Base-by-base conservation (phyloP, 2,888 invertebrate species). In the Xanthorhoe spadicearia region DNA sequence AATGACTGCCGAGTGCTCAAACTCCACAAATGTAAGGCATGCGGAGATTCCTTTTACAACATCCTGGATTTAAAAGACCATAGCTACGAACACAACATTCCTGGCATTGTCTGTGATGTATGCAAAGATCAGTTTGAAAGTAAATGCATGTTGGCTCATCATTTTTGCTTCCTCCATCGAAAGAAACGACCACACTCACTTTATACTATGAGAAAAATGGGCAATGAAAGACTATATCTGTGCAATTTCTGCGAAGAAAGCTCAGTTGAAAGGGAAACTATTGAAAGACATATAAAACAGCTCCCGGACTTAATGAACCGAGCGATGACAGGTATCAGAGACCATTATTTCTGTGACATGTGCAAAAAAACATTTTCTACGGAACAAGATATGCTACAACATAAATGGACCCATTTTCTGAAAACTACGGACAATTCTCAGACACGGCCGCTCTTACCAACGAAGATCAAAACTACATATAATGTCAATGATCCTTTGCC, bases 31-130 rank as follows among this genome's bases (percentile, higher is more conserved):
- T 92, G 92, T 68, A 85, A 83, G 58, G 84, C 76, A 0, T 92
- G 92, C 56, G 43, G 82, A 0, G 72, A 77, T 13, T 65, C 74
- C 0, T 89, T 84, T 64, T 91, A 84, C 61, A 83, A 73, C 32
- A 81, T 84, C n/a, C 86, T 89, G 87, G 86, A 88, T 60, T 70
- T 92, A 1, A 90, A 89, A 77, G 92, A 92, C 17, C 91, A 92
- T 68, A 87, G 82, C 23, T 90, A 86, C 0, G 84, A 86, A 6
- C 92, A 92, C 55, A 56, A 77, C 0, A 71, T 73, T 23, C 69
- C 70, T 0, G 79, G 77, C 54, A 85, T 76, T 2, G 77, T 91
- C 0, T 92, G 92, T 56, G 88, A 92, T 35, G 76, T 89, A 13
- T 92, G 92, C 58, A 92, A 90, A 72, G 89, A 89, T 19, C 85